These are phyloP conservation scores for Taurulus bubalis DNA, from an alignment of 2,113 vertebrate genomes.

Conservation along the genomic window DNA sequence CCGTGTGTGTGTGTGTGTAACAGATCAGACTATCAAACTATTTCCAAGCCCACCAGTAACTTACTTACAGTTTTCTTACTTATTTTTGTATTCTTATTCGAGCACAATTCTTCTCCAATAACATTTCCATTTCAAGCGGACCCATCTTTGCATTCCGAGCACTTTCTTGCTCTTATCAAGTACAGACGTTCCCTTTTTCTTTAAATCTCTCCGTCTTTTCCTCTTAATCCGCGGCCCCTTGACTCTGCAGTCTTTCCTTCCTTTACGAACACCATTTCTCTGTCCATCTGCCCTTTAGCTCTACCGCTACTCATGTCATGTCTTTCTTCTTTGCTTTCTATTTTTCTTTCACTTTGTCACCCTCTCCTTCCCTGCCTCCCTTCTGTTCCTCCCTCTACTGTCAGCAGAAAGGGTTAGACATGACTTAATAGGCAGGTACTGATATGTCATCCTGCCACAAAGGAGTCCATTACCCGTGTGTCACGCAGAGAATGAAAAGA, in stretches of 20 bases:
- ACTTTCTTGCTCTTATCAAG: slow-evolving; percentile 6
- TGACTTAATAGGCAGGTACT: slow-evolving; percentile 74
- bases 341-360: slow-evolving; percentile 5
- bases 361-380: background rate
- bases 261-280: slow-evolving; percentile 13
- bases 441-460: slow-evolving; percentile 74
- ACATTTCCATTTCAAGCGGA: slow-evolving; percentile 17
- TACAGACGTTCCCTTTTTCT: slow-evolving; percentile 15
- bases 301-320: background rate
- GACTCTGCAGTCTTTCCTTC: slow-evolving; percentile 8
- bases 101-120: background rate
- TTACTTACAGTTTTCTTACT: background rate
- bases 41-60: slow-evolving; percentile 15
- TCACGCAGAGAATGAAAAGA: slow-evolving; percentile 66
- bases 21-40: background rate
- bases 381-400: slow-evolving; percentile 29
- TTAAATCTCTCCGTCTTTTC: slow-evolving; percentile 29
- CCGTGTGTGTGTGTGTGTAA: background rate
- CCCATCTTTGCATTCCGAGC: slow-evolving; percentile 3
- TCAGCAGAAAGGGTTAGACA: slow-evolving; percentile 61
- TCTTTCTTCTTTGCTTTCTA: slow-evolving; percentile 27
- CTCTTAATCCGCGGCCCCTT: slow-evolving; percentile 7
- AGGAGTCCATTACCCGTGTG: slow-evolving; percentile 76
- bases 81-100: background rate
- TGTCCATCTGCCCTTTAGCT: slow-evolving; percentile 24